These are phyloP conservation scores for Channallabes apus DNA, from an alignment of 2,797 vertebrate species.

Conservation along the genomic window DNA sequence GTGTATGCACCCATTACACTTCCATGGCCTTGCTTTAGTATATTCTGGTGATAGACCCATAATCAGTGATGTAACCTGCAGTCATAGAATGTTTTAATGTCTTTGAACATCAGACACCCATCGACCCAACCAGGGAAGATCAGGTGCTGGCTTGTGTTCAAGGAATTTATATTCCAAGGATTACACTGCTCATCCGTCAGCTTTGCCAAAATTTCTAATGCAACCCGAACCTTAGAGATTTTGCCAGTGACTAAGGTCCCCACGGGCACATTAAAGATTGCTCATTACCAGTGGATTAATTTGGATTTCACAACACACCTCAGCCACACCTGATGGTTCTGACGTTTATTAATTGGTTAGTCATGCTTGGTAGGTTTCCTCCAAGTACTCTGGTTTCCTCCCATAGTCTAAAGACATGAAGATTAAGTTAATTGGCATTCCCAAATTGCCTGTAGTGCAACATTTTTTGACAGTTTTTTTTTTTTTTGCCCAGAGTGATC, in stretches of 20 bases:
- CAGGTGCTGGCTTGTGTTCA: background rate
- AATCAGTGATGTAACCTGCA: background rate
- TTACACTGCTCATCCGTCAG: background rate
- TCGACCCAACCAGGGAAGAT: background rate
- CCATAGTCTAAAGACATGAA: background rate
- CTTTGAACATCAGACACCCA: background rate
- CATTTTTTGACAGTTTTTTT: background rate
- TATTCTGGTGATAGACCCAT: background rate
- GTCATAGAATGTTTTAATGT: background rate
- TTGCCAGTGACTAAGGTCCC: background rate
- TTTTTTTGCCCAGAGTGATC: background rate
- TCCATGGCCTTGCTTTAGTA: background rate
- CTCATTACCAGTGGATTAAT: background rate
- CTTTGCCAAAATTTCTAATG: background rate
- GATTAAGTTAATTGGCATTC: background rate
- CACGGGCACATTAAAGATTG: background rate
- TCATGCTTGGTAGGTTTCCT: background rate
- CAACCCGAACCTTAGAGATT: background rate
- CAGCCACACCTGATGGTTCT: background rate
- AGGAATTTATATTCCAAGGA: background rate
- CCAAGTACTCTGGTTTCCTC: too few relatives aligned
- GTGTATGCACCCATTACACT: background rate
- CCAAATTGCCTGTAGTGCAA: background rate
- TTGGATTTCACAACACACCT: background rate
- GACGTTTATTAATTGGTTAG: background rate